Conservation (phyloP, 2,113 vertebrate genomes). For the Jacana jacana region DNA sequence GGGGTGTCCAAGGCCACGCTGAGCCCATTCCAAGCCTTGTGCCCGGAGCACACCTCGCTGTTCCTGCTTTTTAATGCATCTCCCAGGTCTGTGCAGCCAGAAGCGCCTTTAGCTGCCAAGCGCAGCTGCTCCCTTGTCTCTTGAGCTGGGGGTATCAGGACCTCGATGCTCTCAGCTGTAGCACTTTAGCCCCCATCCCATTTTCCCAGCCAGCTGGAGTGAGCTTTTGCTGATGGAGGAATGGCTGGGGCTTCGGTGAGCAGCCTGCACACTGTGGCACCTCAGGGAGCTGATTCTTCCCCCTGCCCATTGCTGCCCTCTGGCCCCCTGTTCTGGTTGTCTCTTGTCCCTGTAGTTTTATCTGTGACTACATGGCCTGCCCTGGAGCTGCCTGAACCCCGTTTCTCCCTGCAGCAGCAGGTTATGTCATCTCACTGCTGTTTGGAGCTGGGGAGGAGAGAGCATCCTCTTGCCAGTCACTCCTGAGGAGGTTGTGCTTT, state of each 20-base stretch:
- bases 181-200: neutral
- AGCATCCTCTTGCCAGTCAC: neutral
- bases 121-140: neutral
- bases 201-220: neutral
- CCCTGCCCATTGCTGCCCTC: neutral
- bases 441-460: neutral
- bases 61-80: neutral
- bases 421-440: neutral
- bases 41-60: neutral
- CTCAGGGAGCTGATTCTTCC: neutral
- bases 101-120: neutral
- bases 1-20: neutral
- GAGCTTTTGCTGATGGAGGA: neutral
- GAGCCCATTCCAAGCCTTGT: neutral
- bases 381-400: neutral
- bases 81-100: neutral
- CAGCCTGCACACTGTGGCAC: neutral
- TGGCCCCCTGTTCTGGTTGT: neutral
- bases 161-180: neutral
- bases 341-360: neutral
- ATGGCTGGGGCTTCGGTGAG: neutral
- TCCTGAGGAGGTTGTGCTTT: neutral
- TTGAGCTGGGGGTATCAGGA: neutral
- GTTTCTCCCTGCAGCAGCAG: neutral
- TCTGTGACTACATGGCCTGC: neutral